Base-by-base conservation (phyloP, 2,888 invertebrate genomes). In the Pachymerium ferrugineum region DNA sequence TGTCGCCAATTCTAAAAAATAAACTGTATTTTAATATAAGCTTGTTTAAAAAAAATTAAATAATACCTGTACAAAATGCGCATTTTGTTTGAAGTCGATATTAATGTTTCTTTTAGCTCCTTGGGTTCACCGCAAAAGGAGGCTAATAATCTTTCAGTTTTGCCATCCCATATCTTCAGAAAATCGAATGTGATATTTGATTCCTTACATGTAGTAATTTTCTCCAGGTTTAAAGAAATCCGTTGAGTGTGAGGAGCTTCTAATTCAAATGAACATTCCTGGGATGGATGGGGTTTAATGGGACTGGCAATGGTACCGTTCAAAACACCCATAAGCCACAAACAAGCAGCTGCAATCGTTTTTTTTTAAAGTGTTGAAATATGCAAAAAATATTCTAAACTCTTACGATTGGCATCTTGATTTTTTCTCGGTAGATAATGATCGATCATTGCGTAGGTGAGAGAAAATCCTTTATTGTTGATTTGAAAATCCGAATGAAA, bases 281-380 rank as follows among this genome's bases (percentile, higher is more conserved):
- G 70, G 31, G 74, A 75, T 6, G 75, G 73, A 0, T 75, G 30
- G 0, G 79, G 79, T 67, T 77, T 78, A 30, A 74, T 75, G 1
- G 79, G 78, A 75, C 78, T 78, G 2, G 76, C 76, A 4, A 79
- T 75, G 2, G 76, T 78, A 12, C 78, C 78, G 62, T 76, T 77
- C 1, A 10, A n/a, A 25, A 75, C 54, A 29, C 74, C 76, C 8
- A 74, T 75, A 25, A 74, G 75, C 78, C 78, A 78, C 14, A 75
- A 47, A 25, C 78, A 78, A 31, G 47, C 47, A 47, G 75, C 76
- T 74, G n/a, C n/a, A 19, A 28, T 5, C n/a, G 4, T 12, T n/a
- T 5, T 70, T 10, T 3, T 28, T 70, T 28, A 28, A 10, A 6
- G 4, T 33, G 4, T n/a, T n/a, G n/a, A n/a, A n/a, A n/a, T n/a